Conservation (phyloP, 2,113 vertebrate genomes). For the Elaphurus davidianus region DNA sequence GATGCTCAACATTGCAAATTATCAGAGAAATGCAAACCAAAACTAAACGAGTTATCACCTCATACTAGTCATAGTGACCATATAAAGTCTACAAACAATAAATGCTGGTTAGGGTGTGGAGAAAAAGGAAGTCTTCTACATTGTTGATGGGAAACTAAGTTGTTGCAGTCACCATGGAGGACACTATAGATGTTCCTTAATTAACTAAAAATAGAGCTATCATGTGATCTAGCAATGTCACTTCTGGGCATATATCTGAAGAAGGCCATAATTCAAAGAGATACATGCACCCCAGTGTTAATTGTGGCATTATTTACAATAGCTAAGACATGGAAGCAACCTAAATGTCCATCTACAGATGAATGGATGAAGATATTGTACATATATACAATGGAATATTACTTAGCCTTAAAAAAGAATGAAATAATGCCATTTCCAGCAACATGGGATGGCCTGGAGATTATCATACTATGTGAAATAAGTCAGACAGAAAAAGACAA, state of each 20-base stretch:
- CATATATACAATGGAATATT: not conserved
- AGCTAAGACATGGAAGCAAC: not conserved
- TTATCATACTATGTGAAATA: not conserved
- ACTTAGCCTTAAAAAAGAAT: not conserved
- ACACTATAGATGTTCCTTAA: not conserved
- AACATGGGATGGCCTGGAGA: not conserved
- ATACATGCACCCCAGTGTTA: not conserved
- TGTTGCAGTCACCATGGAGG: not conserved
- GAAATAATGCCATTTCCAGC: not conserved
- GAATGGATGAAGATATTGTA: not conserved
- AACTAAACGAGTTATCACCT: not conserved
- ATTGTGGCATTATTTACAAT: not conserved
- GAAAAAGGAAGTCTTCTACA: not conserved
- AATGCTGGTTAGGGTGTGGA: not conserved
- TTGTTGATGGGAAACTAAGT: not conserved
- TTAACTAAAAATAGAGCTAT: not conserved
- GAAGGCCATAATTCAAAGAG: not conserved
- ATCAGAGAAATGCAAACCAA: not conserved
- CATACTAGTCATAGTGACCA: not conserved
- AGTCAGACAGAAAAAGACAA: not conserved
- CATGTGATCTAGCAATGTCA: not conserved
- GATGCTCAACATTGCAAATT: not conserved
- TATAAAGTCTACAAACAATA: not conserved
- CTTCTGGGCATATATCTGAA: not conserved
- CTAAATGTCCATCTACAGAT: not conserved